Conservation (phyloP, 1,140 invertebrate species). For the Cydia strobilella region DNA sequence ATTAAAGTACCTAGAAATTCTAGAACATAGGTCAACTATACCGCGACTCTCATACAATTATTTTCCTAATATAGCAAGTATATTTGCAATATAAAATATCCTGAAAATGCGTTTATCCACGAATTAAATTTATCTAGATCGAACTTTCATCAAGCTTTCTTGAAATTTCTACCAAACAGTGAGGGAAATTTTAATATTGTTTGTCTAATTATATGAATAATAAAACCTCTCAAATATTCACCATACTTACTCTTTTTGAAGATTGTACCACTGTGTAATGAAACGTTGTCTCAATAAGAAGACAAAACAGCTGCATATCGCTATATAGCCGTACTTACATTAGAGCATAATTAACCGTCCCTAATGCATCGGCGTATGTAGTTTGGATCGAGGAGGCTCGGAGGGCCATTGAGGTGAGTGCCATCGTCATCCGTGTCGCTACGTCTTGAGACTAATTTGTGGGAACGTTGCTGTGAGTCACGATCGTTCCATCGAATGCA, state of each 20-base stretch:
- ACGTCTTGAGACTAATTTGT: slow-evolving; percentile 14
- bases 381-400: not conserved
- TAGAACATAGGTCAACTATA: not conserved
- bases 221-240: too few species aligned
- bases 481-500: not conserved
- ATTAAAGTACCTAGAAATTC: not conserved
- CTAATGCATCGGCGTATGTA: slow-evolving; percentile 2
- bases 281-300: not conserved
- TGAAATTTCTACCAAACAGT: too few species aligned
- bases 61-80: too few species aligned
- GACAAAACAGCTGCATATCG: not conserved
- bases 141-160: too few species aligned
- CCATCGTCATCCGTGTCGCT: slow-evolving; percentile 9
- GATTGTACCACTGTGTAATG: too few species aligned
- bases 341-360: not conserved
- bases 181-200: too few species aligned
- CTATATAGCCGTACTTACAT: not conserved
- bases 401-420: slow-evolving; percentile 19
- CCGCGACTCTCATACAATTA: too few species aligned
- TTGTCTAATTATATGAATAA: too few species aligned
- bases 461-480: not conserved
- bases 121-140: too few species aligned
- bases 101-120: too few species aligned
- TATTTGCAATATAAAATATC: too few species aligned
- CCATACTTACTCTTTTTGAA: too few species aligned